Evolutionary conservation across 2,888 invertebrate genomes (phyloP), one percentile per base, ranked within the genome.

Genomic region (Drosophila parthenogenetica): DNA sequence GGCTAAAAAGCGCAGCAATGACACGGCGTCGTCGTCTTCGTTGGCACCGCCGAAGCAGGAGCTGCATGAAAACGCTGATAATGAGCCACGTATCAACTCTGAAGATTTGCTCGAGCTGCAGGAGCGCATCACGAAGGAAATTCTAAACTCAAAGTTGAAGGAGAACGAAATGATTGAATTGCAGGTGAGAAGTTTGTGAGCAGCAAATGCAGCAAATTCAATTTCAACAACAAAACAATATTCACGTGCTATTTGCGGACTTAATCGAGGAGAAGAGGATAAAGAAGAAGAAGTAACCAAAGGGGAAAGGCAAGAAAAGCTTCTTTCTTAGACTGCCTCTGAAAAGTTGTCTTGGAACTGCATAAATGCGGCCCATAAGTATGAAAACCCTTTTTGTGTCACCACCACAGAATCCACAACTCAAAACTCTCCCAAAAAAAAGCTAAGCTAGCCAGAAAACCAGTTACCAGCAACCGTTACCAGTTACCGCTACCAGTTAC

Each of bases 51-150:
- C 82, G 48, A 62, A 57, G 5, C 81, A 83, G 46, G 80, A 80
- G 39, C 53, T 59, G 3, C 19, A 19, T 3, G 19, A 19, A 19
- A 57, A 61, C 14, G 58, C 55, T 2, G 79, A 51, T n/a, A 75
- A 75, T 46, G 68, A 67, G 46, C 73, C 79, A 45, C 89, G 86
- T 66, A 90, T 91, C 67, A 92, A 92, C 67, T 85, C 91, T 17
- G 91, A 92, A 74, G 91, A 92, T 81, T 89, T 92, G 77, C 79
- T 92, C 57, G 92, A 92, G 81, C 89, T 92, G 59, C 92, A 92
- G 69, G 91, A 92, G 73, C 92, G 92, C 69, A 92, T 92, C 59
- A 90, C 92, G 69, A 92, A 92, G 82, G 92, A 92, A 85, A 92
- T 92, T 79, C 87, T 92, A 60, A 92, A 92, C 82, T 92, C 92